phyloP scores from a whole-genome alignment of 2,888 invertebrate species.

The Sceliomorpha sp. region DNA sequence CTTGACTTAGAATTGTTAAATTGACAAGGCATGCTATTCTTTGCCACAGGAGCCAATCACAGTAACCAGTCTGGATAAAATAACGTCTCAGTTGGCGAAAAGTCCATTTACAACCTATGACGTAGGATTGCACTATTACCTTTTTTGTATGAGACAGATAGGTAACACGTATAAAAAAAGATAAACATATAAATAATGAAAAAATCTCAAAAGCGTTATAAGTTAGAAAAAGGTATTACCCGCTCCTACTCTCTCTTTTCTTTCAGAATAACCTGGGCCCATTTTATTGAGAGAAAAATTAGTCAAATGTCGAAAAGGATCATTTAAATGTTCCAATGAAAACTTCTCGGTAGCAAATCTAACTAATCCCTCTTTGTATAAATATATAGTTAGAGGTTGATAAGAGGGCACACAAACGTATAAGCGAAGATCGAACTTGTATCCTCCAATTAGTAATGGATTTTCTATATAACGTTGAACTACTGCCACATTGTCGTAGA shows the following conservation, averaged over 20 bases:
- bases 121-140: background rate
- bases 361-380: constrained; percentile 93
- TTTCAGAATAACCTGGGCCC: constrained; percentile 90
- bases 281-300: constrained; percentile 95
- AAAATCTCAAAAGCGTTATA: background rate
- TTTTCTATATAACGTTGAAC: constrained; percentile 91
- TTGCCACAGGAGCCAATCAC: constrained; percentile 91
- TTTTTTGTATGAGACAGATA: no score
- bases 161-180: no score
- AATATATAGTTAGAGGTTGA: constrained; percentile 91
- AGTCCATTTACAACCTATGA: constrained; percentile 91
- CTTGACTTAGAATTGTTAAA: constrained; percentile 88
- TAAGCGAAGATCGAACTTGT: constrained; percentile 94
- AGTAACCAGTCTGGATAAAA: constrained; percentile 86
- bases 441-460: constrained; percentile 90
- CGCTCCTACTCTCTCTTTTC: constrained; percentile 91
- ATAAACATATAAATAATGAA: no score
- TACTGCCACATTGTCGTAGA: constrained; percentile 89
- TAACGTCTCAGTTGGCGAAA: constrained; percentile 89
- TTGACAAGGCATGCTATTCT: constrained; percentile 87
- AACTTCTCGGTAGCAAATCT: constrained; percentile 92
- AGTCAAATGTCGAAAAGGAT: constrained; percentile 92
- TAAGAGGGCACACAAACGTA: constrained; percentile 95
- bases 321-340: constrained; percentile 90
- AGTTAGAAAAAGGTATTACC: constrained; percentile 80